Conservation (phyloP, 2,888 invertebrate species). For the Eristalinus sepulchralis region DNA sequence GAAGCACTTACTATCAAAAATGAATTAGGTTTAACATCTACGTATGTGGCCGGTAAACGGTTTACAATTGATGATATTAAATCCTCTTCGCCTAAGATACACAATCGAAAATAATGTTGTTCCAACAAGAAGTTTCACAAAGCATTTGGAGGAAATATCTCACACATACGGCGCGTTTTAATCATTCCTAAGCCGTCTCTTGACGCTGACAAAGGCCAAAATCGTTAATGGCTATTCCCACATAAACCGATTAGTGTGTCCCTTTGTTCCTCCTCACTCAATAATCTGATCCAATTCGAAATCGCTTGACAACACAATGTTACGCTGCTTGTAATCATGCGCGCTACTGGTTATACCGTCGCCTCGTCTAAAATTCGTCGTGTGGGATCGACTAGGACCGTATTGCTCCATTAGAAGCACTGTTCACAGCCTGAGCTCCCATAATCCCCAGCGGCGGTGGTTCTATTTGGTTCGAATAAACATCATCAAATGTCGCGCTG, state of each 20-base stretch:
- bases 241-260: constrained; percentile 65
- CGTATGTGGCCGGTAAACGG: constrained; percentile 53
- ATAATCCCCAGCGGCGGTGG: constrained; percentile 43
- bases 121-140: constrained; percentile 25
- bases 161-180: constrained; percentile 18
- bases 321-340: constrained; percentile 65
- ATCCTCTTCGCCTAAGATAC: constrained; percentile 13
- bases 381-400: constrained; percentile 56
- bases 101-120: constrained; percentile 41
- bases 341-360: constrained; percentile 66
- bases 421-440: constrained; percentile 42
- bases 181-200: constrained; percentile 49
- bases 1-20: constrained; percentile 44
- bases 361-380: constrained; percentile 42
- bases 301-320: constrained; percentile 67
- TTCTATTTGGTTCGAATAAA: constrained; percentile 27
- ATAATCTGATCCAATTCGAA: constrained; percentile 68
- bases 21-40: constrained; percentile 20
- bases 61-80: constrained; percentile 37
- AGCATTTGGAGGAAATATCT: constrained; percentile 32
- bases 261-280: constrained; percentile 67
- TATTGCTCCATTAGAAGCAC: constrained; percentile 52
- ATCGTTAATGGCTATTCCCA: constrained; percentile 65
- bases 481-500: constrained; percentile 21
- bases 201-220: constrained; percentile 52